Evolutionary conservation across 30 jellyfish, hydroid and myxozoan genomes (phyloP), one percentile per base, ranked within the genome.

Genomic region (Turritopsis rubra): DNA sequence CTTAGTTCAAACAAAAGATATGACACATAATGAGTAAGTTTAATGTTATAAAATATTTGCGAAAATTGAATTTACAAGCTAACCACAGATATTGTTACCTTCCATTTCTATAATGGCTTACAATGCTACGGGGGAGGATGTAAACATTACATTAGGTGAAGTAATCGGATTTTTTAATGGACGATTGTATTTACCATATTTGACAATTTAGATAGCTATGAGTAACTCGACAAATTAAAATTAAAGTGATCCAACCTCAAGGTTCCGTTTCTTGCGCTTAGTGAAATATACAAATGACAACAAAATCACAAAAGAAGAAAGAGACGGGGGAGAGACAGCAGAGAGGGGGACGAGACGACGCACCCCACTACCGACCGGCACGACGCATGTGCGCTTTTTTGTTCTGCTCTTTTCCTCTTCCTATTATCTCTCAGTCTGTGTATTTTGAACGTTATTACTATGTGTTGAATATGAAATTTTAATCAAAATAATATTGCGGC

Each of bases 91-190:
- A 3, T 13, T 41, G 9, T 68, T 27, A 27, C 77, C 31, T 68
- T n/a, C 28, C 77, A 68, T 68, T 68, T 68, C 30, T 27, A 68
- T 68, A 68, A 68, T 68, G 77, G 77, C 77, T 68, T 9, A 16
- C 21, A 1, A 23, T 27, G 77, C 30, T n/a, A 27, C 77, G 77
- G 77, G 30, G 7, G 8, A 68, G 77, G 77, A 27, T 68, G 30
- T 68, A 68, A 68, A 41, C 60, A 41, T 41, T 41, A 41, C 13
- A 41, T 41, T 13, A 41, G 60, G 60, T 13, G 13, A 41, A 41
- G 60, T 41, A n/a, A n/a, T 41, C 13, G 60, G 9, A 41, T 3
- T 41, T 41, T n/a, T n/a, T n/a, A n/a, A n/a, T n/a, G n/a, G n/a
- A n/a, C 60, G 60, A 41, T 41, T 41, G 60, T 41, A 41, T 3